A percentile compares a stretch with the other conserved stretches of the same genome.
Conservation (phyloP, 2,888 invertebrate species). For the Girardia tigrina region DNA sequence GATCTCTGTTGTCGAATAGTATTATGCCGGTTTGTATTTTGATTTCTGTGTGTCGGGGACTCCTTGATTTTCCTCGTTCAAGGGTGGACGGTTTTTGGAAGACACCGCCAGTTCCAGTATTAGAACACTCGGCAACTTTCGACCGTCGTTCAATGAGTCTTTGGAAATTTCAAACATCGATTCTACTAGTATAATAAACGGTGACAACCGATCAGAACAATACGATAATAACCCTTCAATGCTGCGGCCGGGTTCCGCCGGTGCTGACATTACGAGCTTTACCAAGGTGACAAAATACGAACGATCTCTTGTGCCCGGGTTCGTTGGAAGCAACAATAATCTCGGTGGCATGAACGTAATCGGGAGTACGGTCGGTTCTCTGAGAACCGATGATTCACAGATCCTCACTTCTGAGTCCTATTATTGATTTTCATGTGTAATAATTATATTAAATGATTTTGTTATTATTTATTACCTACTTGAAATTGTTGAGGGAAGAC, state of each 20-base stretch:
- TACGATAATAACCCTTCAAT: not conserved
- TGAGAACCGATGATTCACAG: not conserved
- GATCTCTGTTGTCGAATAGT: not conserved
- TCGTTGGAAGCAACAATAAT: not conserved
- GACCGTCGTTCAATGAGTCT: not conserved
- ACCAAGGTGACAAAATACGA: constrained; percentile 17
- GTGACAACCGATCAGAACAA: not conserved
- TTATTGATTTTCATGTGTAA: too few relatives aligned
- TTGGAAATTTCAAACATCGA: not conserved
- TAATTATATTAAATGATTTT: too few relatives aligned
- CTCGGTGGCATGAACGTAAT: not conserved
- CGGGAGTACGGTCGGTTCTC: not conserved
- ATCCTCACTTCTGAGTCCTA: not conserved
- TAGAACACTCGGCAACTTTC: not conserved
- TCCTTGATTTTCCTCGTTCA: too few relatives aligned
- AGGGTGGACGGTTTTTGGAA: not conserved
- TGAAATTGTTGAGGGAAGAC: too few relatives aligned
- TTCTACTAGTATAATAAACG: not conserved
- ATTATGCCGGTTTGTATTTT: too few relatives aligned
- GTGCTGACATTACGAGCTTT: not conserved
- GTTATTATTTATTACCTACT: too few relatives aligned
- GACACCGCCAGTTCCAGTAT: not conserved
- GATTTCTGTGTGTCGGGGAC: too few relatives aligned
- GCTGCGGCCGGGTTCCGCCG: not conserved
- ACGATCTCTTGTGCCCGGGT: not conserved